Evolutionary conservation across 2,113 vertebrate genomes (phyloP), one percentile per base, ranked within the genome.

Genomic region (Trichomycterus rosablanca): DNA sequence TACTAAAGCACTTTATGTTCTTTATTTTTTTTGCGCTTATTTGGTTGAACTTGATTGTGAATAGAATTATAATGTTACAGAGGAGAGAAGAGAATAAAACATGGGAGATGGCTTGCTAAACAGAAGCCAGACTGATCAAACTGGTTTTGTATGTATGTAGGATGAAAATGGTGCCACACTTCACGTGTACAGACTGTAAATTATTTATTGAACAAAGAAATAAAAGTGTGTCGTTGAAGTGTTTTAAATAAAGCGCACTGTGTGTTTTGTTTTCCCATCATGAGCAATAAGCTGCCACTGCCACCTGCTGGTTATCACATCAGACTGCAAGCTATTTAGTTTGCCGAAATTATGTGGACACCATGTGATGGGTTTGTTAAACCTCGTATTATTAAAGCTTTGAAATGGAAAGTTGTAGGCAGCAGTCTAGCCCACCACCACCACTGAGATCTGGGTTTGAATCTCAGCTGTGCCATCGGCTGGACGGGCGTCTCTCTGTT

Each of bases 141-240:
- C 60, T 80, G 68, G 80, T 85, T 77, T n/a, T n/a, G n/a, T n/a
- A n/a, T 83, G 68, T 45, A 72, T 83, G 84, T 81, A 86, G 72
- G 82, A 86, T 79, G 87, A 76, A 74, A 61, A 74, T 75, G 80
- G 86, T 77, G 80, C 83, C 83, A 80, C 87, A 70, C 24, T 61
- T 73, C 77, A 26, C 76, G 0, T 93, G 92, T 97, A 94, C 74
- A 93, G 93, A 92, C 73, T 97, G 92, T 96, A 94, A 93, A 93
- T 96, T 97, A 98, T 97, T 97, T 97, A 98, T 95, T 96, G 88
- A 93, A 86, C 79, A 79, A 90, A 90, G 87, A 89, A 89, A 89
- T 90, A 93, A 93, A 92, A 88, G 85, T 78, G 73, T 85, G 74
- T 81, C 80, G 77, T 81, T 78, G 22, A 69, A 70, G 67, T 73